Evolutionary conservation across 1,140 invertebrate species (phyloP).

Genomic region (Drosophila sucinea): DNA sequence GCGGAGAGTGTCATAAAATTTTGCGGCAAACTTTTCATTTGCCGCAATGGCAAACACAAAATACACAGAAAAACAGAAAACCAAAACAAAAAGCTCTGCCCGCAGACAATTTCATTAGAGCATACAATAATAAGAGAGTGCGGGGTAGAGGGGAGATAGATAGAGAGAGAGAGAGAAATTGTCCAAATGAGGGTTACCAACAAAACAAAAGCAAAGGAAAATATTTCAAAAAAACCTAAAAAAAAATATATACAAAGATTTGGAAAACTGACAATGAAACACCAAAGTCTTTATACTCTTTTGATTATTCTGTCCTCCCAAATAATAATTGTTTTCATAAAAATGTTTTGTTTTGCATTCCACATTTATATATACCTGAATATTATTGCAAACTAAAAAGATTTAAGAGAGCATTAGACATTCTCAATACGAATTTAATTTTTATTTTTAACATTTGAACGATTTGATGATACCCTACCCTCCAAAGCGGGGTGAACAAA

Average conservation of each 20-base stretch:
- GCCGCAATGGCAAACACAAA: slow-evolving; percentile 55
- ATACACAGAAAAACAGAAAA: slow-evolving; percentile 25
- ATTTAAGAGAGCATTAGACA: too few relatives aligned
- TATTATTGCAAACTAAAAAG: too few relatives aligned
- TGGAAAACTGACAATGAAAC: slow-evolving; percentile 15
- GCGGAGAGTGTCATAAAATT: slow-evolving; percentile 56
- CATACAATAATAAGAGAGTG: slow-evolving; percentile 48
- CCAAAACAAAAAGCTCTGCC: slow-evolving; percentile 41
- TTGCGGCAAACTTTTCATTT: slow-evolving; percentile 50
- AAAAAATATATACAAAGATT: slow-evolving; percentile 40
- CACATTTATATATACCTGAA: too few relatives aligned
- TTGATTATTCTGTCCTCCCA: not conserved
- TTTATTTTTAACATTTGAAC: too few relatives aligned
- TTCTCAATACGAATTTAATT: too few relatives aligned
- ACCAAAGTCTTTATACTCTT: not conserved
- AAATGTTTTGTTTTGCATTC: too few relatives aligned
- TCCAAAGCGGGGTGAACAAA: slow-evolving; percentile 18
- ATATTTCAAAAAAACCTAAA: not conserved
- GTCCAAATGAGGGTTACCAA: slow-evolving; percentile 47
- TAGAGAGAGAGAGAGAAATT: slow-evolving; percentile 16
- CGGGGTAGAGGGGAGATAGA: not conserved
- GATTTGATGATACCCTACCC: too few relatives aligned
- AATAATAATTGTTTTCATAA: too few relatives aligned
- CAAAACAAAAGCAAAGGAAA: slow-evolving; percentile 8
- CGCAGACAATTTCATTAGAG: slow-evolving; percentile 77